Evolutionary conservation across 92 coral and sea anemone species (phyloP), one percentile per base, ranked within the genome.

Genomic region (Meandrina meandrites): DNA sequence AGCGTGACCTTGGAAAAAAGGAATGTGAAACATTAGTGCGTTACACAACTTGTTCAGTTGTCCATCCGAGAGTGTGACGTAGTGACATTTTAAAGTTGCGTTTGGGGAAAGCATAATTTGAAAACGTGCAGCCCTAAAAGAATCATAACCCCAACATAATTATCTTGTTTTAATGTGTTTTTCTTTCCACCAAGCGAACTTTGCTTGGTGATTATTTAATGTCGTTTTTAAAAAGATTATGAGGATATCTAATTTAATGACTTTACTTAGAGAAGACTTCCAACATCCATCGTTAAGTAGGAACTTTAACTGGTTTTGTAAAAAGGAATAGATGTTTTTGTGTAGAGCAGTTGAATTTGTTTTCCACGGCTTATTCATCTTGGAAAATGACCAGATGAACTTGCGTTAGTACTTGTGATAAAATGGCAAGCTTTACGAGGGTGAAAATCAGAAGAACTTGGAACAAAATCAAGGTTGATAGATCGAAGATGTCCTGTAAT

Each of bases 181-280:
- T 73, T 73, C 76, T 13, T 66, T 27, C 48, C n/a, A 50, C 81
- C 81, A 48, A 47, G 81, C 60, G 81, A 10, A 77, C 36, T 28
- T 77, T n/a, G 73, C 48, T 80, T 22, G 48, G 54, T 19, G 36
- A 24, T 80, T 57, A 80, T 80, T 80, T 80, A 80, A 75, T 48
- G 78, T 56, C n/a, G 54, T 51, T 78, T 45, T 50, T 78, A 31
- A 31, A 18, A 78, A 53, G 14, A 50, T 78, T 1, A 13, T 56
- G 69, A 48, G 40, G n/a, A 28, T 78, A 78, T 30, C n/a, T 78
- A 78, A 24, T 75, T 30, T 78, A 34, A 30, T 30, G 14, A 48
- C 64, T 51, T 31, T 13, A 51, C 60, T 78, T 8, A 78, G 57
- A 10, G 6, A 1, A 53, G 42, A 28, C 15, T 54, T 78, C 45